These are phyloP conservation scores for Mycetomoellerius zeteki DNA, from an alignment of 1,140 invertebrate genomes.

Conservation along the genomic window DNA sequence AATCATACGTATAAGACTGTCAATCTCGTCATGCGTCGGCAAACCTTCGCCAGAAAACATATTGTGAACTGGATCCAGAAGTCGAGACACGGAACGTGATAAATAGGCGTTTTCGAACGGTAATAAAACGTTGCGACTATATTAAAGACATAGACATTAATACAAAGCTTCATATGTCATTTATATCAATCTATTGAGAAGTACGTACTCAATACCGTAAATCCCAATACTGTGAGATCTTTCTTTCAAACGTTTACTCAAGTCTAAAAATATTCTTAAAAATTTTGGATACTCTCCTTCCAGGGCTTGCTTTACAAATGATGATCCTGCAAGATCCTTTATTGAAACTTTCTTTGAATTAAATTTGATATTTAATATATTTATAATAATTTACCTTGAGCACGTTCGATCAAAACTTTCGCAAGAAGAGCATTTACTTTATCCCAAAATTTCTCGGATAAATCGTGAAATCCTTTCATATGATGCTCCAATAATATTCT, in stretches of 20 bases:
- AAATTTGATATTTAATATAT: background rate
- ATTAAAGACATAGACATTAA: conserved; percentile 59
- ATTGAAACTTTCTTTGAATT: conserved; percentile 24
- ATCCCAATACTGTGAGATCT: conserved; percentile 81
- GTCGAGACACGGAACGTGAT: conserved; percentile 93
- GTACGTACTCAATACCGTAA: conserved; percentile 81
- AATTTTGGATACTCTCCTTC: conserved; percentile 96
- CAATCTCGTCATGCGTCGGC: conserved; percentile 90
- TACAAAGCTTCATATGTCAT: conserved; percentile 38
- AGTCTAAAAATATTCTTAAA: conserved; percentile 90
- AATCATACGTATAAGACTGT: conserved; percentile 90
- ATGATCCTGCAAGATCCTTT: conserved; percentile 83
- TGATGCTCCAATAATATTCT: conserved; percentile 82
- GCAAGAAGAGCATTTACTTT: conserved; percentile 87
- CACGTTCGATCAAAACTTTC: conserved; percentile 86
- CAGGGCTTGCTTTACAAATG: conserved; percentile 94
- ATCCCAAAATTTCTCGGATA: conserved; percentile 88
- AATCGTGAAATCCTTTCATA: conserved; percentile 80
- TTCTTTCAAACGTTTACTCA: conserved; percentile 89
- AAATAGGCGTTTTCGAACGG: conserved; percentile 96
- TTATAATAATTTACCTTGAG: conserved; percentile 85
- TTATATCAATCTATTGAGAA: conserved; percentile 11
- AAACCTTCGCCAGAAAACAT: conserved; percentile 91
- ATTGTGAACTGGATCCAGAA: conserved; percentile 94
- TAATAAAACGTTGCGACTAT: conserved; percentile 86